Base-by-base conservation (phyloP, 2,113 vertebrate species). In the Lonchura striata region DNA sequence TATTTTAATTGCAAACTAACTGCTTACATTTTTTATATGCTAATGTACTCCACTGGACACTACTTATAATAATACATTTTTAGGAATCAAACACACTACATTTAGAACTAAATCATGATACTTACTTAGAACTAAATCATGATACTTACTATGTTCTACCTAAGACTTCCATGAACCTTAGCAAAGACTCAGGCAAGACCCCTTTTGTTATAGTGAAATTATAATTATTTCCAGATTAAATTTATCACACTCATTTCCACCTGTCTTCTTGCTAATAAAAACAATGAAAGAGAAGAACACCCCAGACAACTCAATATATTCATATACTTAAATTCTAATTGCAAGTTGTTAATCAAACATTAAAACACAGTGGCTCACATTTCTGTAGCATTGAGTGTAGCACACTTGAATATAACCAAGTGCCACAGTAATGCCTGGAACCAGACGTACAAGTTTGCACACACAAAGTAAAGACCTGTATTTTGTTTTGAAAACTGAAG, bases 1-100 rank as follows among this genome's bases (percentile, higher is more conserved):
- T 57, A 77, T 69, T 96, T 90, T 66, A 90, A 96, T 56, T 78
- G 68, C 33, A 83, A 92, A 63, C 10, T 76, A 95, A 84, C 86
- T 93, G 74, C 20, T 86, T 81, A 42, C 16, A 5, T 83, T 92
- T 94, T 82, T 87, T 69, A 44, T 27, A 68, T 49, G 8, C 69
- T 90, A 75, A 82, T 27, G 9, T 81, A 85, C 50, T 89, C 35
- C 23, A 71, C 7, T 77, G 52, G 66, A 65, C 66, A 68, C 31
- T 56, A 61, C 24, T 70, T 70, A 28, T 1, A 94, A 63, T 4
- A 94, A 82, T 4, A 57, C 6, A 53, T 77, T 69, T 61, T 93
- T 82, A 80, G 61, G 47, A 72, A 89, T 52, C 60, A 33, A 82
- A 30, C 60, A 23, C 24, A 37, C 17, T 41, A 46, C 53, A 63